A percentile compares a stretch with the other conserved stretches of the same genome.
Evolutionary conservation across 2,113 vertebrate genomes (phyloP).

Genomic region (Psephotus haematonotus): DNA sequence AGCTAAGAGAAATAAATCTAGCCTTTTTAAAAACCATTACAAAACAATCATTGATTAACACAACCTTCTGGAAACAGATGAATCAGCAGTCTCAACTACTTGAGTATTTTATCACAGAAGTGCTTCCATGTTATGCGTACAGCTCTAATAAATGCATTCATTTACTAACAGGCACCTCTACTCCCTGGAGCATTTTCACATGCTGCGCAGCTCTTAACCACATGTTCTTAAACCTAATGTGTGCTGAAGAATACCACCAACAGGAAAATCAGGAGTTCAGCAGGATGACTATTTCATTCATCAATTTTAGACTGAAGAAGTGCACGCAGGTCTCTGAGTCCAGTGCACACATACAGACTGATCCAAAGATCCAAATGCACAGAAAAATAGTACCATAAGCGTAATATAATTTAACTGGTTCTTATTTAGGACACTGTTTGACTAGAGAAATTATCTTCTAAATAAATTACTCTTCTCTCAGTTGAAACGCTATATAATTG

Average conservation of each 20-base stretch:
- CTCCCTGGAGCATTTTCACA: not conserved
- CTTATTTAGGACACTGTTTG: conserved; percentile 44
- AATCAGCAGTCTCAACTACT: conserved; percentile 36
- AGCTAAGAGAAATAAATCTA: conserved; percentile 19
- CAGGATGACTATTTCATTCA: conserved; percentile 57
- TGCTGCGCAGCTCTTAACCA: not conserved
- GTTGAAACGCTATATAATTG: conserved; percentile 47
- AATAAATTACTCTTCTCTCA: conserved; percentile 52
- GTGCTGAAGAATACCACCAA: conserved; percentile 42
- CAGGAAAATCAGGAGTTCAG: conserved; percentile 62
- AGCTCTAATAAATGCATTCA: conserved; percentile 42
- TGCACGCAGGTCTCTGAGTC: not conserved
- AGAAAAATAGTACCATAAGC: not conserved
- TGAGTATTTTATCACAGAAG: conserved; percentile 31
- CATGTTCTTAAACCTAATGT: not conserved
- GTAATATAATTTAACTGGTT: conserved; percentile 52
- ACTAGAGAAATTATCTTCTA: conserved; percentile 50
- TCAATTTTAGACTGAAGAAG: conserved; percentile 58
- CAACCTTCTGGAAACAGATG: conserved; percentile 30
- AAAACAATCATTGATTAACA: conserved; percentile 58
- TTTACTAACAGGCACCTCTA: conserved; percentile 47
- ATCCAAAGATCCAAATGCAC: not conserved
- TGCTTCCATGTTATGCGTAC: not conserved
- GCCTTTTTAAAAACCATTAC: not conserved
- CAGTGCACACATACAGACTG: not conserved